These are phyloP conservation scores for Clanis bilineata DNA, from an alignment of 2,888 invertebrate species.

Conservation along the genomic window DNA sequence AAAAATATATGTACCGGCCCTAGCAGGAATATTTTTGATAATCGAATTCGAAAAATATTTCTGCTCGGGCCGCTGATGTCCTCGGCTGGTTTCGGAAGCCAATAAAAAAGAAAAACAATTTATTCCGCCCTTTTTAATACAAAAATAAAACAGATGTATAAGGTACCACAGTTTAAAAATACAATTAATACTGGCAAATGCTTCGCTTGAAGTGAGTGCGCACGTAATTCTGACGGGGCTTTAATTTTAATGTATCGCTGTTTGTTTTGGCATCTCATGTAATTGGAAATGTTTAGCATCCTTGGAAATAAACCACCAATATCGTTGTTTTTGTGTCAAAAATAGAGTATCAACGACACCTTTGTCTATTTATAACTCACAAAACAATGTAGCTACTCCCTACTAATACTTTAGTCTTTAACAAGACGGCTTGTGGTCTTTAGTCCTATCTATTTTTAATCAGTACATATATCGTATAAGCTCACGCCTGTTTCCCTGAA, in stretches of 20 bases:
- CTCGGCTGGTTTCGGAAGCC: no score
- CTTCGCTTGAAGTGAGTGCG: background rate
- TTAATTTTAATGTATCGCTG: constrained; percentile 13
- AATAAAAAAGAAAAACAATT: no score
- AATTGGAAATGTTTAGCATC: background rate
- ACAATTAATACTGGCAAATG: background rate
- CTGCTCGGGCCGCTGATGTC: no score
- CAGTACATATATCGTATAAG: no score
- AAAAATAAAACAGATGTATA: background rate
- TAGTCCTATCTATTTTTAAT: background rate
- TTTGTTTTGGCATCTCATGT: background rate
- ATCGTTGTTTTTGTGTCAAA: background rate
- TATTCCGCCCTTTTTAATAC: background rate
- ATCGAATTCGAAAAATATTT: no score
- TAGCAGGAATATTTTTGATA: no score
- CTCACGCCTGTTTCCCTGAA: no score
- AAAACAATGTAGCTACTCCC: no score
- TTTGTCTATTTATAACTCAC: background rate
- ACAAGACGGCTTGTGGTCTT: background rate
- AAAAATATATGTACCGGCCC: no score
- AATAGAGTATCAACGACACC: background rate
- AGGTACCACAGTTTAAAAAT: background rate
- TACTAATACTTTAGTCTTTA: background rate
- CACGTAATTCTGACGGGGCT: background rate
- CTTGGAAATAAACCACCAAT: background rate